Evolutionary conservation across 2,888 invertebrate genomes (phyloP), one percentile per base, ranked within the genome.

Genomic region (Lasioglossum vierecki): DNA sequence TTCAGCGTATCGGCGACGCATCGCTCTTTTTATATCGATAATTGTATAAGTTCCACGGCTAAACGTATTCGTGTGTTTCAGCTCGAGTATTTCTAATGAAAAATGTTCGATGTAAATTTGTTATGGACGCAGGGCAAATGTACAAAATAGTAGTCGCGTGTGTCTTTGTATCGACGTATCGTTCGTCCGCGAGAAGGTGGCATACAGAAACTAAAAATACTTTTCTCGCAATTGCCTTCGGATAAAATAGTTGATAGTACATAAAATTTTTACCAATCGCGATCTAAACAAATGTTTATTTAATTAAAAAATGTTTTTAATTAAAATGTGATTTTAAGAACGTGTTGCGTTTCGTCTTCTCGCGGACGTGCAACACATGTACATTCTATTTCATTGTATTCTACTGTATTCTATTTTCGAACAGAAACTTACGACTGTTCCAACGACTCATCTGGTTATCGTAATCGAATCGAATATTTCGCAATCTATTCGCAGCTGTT

Each of bases 11-110:
- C 41, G 75, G 35, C 46, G 15, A 26, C 72, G 22, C 60, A n/a
- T 82, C 75, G 75, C 71, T 79, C 68, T 79, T 60, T 79, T 75
- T 79, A 60, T 75, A 79, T 79, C n/a, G 44, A 30, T 35, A 49
- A 66, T 71, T 79, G 49, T 44, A 74, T 70, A 70, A 13, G n/a
- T 70, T 70, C n/a, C 41, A 70, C 5, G 2, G 4, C 41, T 70
- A 41, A 70, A 70, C 70, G 41, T 70, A 41, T 70, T 41, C 41
- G 11, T 41, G 13, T 6, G 13, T 41, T 70, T 41, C 70, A 70
- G 68, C 68, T 39, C 11, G 39, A 68, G 39, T 41, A 70, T 22
- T 13, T 0, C n/a, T 4, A 68, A 39, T 22, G 22, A n/a, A 68
- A 70, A 41, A 41, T 70, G 22, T 70, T 70, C n/a, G 2, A 74